phyloP scores from a whole-genome alignment of 1,140 invertebrate genomes.

The Drosophila orosa region DNA sequence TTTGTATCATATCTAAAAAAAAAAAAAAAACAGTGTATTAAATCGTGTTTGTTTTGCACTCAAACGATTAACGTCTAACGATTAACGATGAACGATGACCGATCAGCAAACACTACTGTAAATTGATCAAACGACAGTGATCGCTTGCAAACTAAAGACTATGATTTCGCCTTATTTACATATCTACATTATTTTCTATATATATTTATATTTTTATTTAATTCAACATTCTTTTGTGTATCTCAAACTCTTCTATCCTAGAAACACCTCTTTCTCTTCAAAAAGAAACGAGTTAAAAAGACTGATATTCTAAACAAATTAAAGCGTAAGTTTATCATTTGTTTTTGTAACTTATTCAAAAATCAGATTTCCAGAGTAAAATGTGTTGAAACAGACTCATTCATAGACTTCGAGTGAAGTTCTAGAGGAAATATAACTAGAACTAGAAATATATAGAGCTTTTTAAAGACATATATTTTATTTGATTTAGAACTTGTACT shows the following conservation, averaged over 20 bases:
- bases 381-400: not conserved
- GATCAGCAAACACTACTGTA: slow-evolving; percentile 16
- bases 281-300: slow-evolving; percentile 36
- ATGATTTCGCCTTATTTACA: slow-evolving; percentile 5
- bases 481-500: not conserved
- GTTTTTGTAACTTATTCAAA: slow-evolving; percentile 11
- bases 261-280: slow-evolving; percentile 26
- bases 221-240: slow-evolving; percentile 19
- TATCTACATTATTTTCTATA: not conserved
- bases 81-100: slow-evolving; percentile 14
- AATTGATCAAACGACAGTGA: slow-evolving; percentile 12
- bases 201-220: slow-evolving; percentile 13
- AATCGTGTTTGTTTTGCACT: slow-evolving; percentile 36
- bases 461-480: not conserved
- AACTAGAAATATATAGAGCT: not conserved
- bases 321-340: slow-evolving; percentile 35
- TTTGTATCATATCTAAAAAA: slow-evolving; percentile 7
- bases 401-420: not conserved
- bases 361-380: not conserved
- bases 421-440: not conserved
- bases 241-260: slow-evolving; percentile 28
- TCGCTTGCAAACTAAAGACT: slow-evolving; percentile 10
- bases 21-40: not conserved
- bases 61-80: slow-evolving; percentile 7
- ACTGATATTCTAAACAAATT: slow-evolving; percentile 28